Evolutionary conservation across 2,113 vertebrate species (phyloP).

Genomic region (Otocyon megalotis): DNA sequence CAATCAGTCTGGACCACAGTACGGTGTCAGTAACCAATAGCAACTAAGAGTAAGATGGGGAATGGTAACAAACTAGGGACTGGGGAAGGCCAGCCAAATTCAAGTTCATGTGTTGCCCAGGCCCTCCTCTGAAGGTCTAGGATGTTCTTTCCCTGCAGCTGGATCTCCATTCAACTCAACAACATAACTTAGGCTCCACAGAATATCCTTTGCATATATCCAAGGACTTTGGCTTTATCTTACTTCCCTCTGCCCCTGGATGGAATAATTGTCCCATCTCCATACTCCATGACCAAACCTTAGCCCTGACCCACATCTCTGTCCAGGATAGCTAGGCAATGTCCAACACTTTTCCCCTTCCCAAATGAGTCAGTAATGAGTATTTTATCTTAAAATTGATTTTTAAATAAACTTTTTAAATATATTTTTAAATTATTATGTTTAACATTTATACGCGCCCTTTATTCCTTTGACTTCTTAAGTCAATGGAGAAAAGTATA

Average conservation of each 20-base stretch:
- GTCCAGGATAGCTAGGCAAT: neutral
- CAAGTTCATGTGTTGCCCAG: neutral
- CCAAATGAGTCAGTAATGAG: neutral
- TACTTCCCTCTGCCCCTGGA: neutral
- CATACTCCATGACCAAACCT: neutral
- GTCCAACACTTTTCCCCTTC: neutral
- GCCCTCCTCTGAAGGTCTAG: neutral
- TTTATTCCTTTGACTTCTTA: conserved; percentile 36
- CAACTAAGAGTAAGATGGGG: neutral
- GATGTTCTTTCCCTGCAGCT: neutral
- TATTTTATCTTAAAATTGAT: conserved; percentile 23
- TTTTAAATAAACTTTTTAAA: neutral
- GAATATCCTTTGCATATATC: neutral
- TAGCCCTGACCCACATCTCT: neutral
- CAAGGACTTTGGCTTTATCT: neutral
- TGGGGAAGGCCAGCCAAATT: neutral
- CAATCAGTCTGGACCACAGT: neutral
- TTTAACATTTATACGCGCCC: neutral
- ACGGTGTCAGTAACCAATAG: neutral
- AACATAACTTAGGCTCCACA: neutral
- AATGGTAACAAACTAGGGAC: neutral
- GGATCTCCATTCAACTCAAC: neutral
- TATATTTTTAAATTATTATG: neutral
- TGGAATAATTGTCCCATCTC: neutral
- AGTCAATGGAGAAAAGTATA: conserved; percentile 35